Percentiles rank a stretch among this genome's conserved stretches.
Evolutionary conservation across 2,113 vertebrate species (phyloP).

Genomic region (Naja naja): DNA sequence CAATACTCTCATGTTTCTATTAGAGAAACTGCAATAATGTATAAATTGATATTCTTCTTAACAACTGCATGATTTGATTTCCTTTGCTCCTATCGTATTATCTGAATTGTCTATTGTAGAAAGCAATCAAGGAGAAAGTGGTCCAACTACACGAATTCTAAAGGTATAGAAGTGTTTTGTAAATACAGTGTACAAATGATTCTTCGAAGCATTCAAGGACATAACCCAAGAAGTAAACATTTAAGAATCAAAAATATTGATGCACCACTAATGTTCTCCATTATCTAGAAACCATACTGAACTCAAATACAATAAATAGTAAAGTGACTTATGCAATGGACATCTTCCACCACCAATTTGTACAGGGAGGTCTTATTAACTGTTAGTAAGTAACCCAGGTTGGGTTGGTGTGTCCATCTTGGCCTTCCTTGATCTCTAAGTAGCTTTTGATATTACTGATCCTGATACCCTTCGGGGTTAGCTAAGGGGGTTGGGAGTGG

Average conservation of each 20-base stretch:
- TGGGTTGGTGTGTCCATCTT: neutral
- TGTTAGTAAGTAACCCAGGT: neutral
- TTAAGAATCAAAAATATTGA: neutral
- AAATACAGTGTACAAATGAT: neutral
- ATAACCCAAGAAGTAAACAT: neutral
- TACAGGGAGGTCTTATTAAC: neutral
- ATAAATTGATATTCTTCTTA: conserved; percentile 12
- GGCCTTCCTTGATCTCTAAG: neutral
- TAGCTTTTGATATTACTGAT: neutral
- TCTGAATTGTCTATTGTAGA: neutral
- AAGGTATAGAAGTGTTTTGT: neutral
- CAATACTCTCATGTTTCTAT: conserved; percentile 26
- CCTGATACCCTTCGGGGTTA: neutral
- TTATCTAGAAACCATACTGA: neutral
- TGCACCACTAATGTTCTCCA: neutral
- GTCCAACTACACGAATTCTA: neutral
- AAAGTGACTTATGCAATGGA: neutral
- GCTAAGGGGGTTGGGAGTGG: neutral
- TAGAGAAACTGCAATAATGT: conserved; percentile 1
- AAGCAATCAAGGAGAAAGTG: neutral
- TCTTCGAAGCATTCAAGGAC: neutral
- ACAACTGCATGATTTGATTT: conserved; percentile 7
- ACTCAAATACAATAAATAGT: neutral
- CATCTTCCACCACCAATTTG: neutral
- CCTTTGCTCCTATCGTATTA: conserved; percentile 12